Evolutionary conservation across 2,797 vertebrate species (phyloP).

Genomic region (Pipistrellus kuhlii): DNA sequence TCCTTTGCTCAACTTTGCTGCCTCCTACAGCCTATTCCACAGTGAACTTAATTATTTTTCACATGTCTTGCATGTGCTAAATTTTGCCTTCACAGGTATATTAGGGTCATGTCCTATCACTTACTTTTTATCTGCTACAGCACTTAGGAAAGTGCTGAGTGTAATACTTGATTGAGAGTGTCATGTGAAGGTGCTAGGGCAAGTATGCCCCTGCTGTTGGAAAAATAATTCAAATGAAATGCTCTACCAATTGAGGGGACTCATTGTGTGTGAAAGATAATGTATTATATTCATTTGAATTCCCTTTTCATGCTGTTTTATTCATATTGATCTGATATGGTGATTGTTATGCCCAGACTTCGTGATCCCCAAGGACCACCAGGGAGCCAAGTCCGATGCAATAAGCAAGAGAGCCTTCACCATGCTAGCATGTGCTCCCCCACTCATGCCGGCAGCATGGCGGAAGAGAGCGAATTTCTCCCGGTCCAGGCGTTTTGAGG

Average conservation of each 20-base stretch:
- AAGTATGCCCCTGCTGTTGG: background rate
- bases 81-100: background rate
- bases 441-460: too few species aligned
- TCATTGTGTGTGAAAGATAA: conserved; percentile 18
- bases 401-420: too few species aligned
- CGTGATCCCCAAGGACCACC: too few species aligned
- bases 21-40: background rate
- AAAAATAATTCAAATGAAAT: background rate
- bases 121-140: background rate
- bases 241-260: background rate
- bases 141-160: background rate
- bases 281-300: background rate
- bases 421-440: too few species aligned
- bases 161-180: background rate
- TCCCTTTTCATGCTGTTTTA: background rate
- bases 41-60: background rate
- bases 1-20: background rate
- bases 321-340: background rate
- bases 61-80: background rate
- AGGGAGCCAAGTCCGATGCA: too few species aligned
- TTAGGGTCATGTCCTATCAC: background rate
- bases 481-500: too few species aligned
- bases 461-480: too few species aligned
- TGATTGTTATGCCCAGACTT: too few species aligned
- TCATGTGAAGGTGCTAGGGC: background rate